Evolutionary conservation across 2,113 vertebrate species (phyloP).

Genomic region (Siphamia tubifer): DNA sequence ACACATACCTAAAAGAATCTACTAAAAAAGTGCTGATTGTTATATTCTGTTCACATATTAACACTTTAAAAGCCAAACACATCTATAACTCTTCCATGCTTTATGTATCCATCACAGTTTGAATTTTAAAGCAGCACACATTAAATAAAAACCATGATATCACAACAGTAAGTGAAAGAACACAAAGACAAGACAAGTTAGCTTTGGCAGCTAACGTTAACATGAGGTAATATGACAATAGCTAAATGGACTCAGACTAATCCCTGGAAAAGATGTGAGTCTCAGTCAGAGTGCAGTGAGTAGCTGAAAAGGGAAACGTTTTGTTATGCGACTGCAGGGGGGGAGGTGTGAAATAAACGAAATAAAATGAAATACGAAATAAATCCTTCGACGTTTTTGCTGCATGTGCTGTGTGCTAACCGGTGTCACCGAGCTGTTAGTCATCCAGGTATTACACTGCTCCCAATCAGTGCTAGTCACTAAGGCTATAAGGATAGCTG

Average conservation of each 20-base stretch:
- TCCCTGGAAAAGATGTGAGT: slow-evolving; percentile 49
- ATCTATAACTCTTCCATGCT: not conserved
- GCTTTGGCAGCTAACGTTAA: slow-evolving; percentile 58
- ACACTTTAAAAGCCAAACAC: not conserved
- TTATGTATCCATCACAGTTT: not conserved
- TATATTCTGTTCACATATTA: slow-evolving; percentile 38
- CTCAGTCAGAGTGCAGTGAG: not conserved
- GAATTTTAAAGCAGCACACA: not conserved
- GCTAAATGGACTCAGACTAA: slow-evolving; percentile 67
- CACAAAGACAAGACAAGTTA: slow-evolving; percentile 73
- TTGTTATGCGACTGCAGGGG: not conserved
- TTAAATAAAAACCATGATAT: not conserved
- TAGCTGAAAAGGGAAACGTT: not conserved
- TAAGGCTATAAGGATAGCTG: slow-evolving; percentile 67
- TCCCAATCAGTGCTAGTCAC: slow-evolving; percentile 71
- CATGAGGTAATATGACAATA: slow-evolving; percentile 74
- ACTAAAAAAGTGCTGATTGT: not conserved
- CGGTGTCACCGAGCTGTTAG: slow-evolving; percentile 44
- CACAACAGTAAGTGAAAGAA: slow-evolving; percentile 30
- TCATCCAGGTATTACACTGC: slow-evolving; percentile 59
- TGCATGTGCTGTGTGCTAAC: slow-evolving; percentile 21
- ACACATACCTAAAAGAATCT: too few relatives aligned
- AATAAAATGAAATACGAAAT: too few relatives aligned
- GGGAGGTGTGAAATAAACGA: too few relatives aligned
- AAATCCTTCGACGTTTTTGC: not conserved